phyloP scores from a whole-genome alignment of 2,888 invertebrate species.

The Rotaria macrura region DNA sequence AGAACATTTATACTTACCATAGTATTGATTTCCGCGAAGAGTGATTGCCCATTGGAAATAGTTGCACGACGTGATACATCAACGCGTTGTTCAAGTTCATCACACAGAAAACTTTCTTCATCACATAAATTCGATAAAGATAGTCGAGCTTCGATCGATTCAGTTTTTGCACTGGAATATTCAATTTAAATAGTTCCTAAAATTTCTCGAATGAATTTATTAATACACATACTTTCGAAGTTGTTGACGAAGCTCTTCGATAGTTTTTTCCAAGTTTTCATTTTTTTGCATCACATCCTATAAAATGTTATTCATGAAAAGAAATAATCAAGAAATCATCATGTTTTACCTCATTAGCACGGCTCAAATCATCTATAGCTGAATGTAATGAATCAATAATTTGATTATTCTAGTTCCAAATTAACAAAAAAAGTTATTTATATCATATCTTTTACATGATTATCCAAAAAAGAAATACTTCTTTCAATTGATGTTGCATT shows the following conservation, averaged over 20 bases:
- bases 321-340: not conserved
- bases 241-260: not conserved
- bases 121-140: conserved; percentile 4
- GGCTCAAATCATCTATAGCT: not conserved
- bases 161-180: not conserved
- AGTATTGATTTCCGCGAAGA: not conserved
- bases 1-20: not conserved
- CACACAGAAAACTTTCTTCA: conserved; percentile 7
- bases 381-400: not conserved
- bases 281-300: not conserved
- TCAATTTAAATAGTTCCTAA: not conserved
- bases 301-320: not conserved
- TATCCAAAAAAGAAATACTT: not conserved
- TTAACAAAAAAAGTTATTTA: too few species aligned
- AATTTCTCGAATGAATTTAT: not conserved
- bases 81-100: conserved; percentile 3
- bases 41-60: not conserved
- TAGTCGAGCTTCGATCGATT: conserved; percentile 10
- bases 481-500: not conserved
- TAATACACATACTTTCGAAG: not conserved
- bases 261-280: not conserved
- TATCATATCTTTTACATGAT: too few species aligned
- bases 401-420: not conserved
- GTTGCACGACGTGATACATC: not conserved
- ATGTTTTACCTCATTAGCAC: not conserved